Conservation (phyloP, 2,797 vertebrate species). For the Botia almorhae region DNA sequence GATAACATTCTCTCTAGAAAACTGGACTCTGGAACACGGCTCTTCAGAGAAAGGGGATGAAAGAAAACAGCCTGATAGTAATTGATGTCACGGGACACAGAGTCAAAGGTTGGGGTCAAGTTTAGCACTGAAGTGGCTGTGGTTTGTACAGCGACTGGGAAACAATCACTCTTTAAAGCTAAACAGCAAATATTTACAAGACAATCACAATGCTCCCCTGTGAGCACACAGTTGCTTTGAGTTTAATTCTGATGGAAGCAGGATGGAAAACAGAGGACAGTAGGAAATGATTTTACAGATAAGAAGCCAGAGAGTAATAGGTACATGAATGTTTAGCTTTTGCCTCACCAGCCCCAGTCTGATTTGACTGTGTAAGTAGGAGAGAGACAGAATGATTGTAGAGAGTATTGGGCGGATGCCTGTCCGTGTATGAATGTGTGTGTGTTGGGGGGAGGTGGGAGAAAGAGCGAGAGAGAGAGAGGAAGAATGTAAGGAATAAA, state of each 20-base stretch:
- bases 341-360: slow-evolving; percentile 32
- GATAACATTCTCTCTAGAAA: slow-evolving; percentile 15
- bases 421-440: not conserved
- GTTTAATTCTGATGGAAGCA: slow-evolving; percentile 35
- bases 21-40: slow-evolving; percentile 10
- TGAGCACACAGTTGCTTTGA: slow-evolving; percentile 10
- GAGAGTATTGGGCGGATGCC: not conserved
- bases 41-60: slow-evolving; percentile 20
- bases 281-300: slow-evolving; percentile 57
- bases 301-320: slow-evolving; percentile 15
- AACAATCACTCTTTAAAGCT: not conserved
- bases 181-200: slow-evolving; percentile 29
- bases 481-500: not conserved
- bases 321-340: slow-evolving; percentile 29
- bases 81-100: slow-evolving; percentile 47
- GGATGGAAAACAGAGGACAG: slow-evolving; percentile 31
- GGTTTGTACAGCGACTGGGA: not conserved
- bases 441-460: no score
- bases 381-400: slow-evolving; percentile 11
- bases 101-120: slow-evolving; percentile 47
- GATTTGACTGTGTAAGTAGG: slow-evolving; percentile 47
- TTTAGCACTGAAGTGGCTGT: slow-evolving; percentile 40
- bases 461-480: not conserved
- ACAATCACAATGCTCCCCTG: not conserved
- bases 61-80: slow-evolving; percentile 21